These are phyloP conservation scores for Mormyrus lacerda DNA, from an alignment of 2,113 vertebrate genomes.

Conservation along the genomic window DNA sequence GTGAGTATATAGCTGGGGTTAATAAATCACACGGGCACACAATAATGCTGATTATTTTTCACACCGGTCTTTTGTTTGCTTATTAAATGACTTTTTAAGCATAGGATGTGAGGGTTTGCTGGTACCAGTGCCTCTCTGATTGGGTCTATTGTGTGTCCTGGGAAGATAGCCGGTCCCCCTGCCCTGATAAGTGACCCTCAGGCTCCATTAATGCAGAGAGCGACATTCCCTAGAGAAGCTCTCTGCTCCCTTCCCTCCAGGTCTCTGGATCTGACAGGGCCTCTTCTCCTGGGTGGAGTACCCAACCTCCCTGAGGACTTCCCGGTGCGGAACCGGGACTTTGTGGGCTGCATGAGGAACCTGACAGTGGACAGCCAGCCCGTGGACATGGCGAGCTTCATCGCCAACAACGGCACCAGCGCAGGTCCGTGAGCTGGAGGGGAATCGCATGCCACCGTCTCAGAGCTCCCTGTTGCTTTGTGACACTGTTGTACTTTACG, in stretches of 20 bases:
- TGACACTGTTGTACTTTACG: not conserved
- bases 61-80: not conserved
- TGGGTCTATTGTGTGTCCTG: not conserved
- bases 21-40: not conserved
- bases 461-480: not conserved
- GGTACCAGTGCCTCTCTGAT: not conserved
- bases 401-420: slow-evolving; percentile 88
- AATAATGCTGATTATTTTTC: not conserved
- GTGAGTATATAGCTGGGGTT: not conserved
- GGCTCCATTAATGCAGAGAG: not conserved
- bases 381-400: slow-evolving; percentile 86
- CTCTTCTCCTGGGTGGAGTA: slow-evolving; percentile 84
- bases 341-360: slow-evolving; percentile 91
- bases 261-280: slow-evolving; percentile 89
- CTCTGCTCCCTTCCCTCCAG: slow-evolving; percentile 48
- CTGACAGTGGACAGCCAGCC: slow-evolving; percentile 78
- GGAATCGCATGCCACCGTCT: not conserved
- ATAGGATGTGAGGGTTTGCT: not conserved
- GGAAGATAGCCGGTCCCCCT: not conserved
- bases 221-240: not conserved
- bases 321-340: slow-evolving; percentile 84
- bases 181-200: not conserved
- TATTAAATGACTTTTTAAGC: not conserved
- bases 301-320: slow-evolving; percentile 94
- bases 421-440: slow-evolving; percentile 60